These are phyloP conservation scores for Zaprionus ornatus DNA, from an alignment of 1,140 invertebrate genomes.

Conservation along the genomic window DNA sequence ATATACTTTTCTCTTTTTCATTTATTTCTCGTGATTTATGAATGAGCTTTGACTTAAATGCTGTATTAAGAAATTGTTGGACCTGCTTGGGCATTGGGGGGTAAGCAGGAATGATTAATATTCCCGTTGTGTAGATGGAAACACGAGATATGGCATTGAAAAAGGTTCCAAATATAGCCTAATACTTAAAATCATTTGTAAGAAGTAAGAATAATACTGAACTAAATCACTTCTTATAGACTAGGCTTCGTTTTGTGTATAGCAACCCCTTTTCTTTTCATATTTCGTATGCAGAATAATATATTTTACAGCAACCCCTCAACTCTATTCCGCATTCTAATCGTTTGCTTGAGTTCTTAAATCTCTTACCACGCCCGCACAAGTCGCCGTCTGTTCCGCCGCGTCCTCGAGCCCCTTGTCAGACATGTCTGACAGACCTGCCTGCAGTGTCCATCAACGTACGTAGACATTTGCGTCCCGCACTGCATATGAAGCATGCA, in stretches of 20 bases:
- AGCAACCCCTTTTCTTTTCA: neutral
- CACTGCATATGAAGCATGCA: constrained; percentile 68
- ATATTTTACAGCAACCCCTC: neutral
- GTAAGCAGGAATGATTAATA: neutral
- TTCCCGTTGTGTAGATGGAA: neutral
- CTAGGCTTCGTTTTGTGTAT: too few relatives aligned
- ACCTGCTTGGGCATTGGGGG: neutral
- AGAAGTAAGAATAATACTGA: neutral
- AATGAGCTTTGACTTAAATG: constrained; percentile 10
- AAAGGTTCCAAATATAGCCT: too few relatives aligned
- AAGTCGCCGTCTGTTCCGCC: constrained; percentile 3
- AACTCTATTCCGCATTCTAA: constrained; percentile 3
- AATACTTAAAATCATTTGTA: too few relatives aligned
- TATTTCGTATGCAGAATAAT: constrained; percentile 3
- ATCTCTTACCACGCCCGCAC: constrained; percentile 28
- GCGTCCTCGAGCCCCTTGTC: neutral
- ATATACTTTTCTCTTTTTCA: constrained; percentile 36
- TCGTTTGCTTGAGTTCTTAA: constrained; percentile 5
- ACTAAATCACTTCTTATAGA: neutral
- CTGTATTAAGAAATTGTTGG: constrained; percentile 21
- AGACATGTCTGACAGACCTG: neutral
- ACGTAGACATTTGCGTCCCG: constrained; percentile 55
- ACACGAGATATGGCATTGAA: too few relatives aligned
- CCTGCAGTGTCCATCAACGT: constrained; percentile 53
- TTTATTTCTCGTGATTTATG: constrained; percentile 56